Percentiles rank a stretch among this genome's conserved stretches.
These are phyloP conservation scores for Drosophila pullipes DNA, from an alignment of 2,888 invertebrate species.

Conservation along the genomic window DNA sequence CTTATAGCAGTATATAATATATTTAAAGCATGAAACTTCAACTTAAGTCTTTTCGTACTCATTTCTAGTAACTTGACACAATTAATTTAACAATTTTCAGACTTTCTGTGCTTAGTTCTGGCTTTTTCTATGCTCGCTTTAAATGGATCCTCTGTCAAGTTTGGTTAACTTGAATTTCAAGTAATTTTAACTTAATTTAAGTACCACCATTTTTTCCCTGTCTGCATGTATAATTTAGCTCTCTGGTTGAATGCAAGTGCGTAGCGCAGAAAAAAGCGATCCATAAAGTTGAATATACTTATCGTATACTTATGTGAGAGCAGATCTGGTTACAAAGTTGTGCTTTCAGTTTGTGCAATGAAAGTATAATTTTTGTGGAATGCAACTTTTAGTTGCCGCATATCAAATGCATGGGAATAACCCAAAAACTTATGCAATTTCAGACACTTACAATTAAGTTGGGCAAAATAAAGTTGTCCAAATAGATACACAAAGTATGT, in stretches of 20 bases:
- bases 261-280: constrained; percentile 50
- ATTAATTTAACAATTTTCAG: too few relatives aligned
- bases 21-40: background rate
- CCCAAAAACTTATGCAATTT: constrained; percentile 2
- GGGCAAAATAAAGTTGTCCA: constrained; percentile 1
- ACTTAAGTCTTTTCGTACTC: background rate
- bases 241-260: constrained; percentile 62
- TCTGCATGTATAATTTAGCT: constrained; percentile 22
- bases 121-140: background rate
- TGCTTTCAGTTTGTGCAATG: constrained; percentile 5
- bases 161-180: background rate
- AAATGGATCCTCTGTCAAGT: background rate
- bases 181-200: background rate
- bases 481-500: background rate
- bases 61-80: background rate
- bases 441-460: background rate
- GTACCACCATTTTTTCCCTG: background rate
- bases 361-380: constrained; percentile 18
- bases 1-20: background rate
- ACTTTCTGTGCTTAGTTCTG: background rate
- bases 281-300: constrained; percentile 17
- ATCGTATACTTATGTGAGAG: background rate
- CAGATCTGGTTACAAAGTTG: background rate
- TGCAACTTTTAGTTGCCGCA: constrained; percentile 6
- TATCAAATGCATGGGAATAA: constrained; percentile 14